A percentile compares a stretch with the other conserved stretches of the same genome.
Conservation (phyloP, 1,140 invertebrate species). For the Euura lappo region DNA sequence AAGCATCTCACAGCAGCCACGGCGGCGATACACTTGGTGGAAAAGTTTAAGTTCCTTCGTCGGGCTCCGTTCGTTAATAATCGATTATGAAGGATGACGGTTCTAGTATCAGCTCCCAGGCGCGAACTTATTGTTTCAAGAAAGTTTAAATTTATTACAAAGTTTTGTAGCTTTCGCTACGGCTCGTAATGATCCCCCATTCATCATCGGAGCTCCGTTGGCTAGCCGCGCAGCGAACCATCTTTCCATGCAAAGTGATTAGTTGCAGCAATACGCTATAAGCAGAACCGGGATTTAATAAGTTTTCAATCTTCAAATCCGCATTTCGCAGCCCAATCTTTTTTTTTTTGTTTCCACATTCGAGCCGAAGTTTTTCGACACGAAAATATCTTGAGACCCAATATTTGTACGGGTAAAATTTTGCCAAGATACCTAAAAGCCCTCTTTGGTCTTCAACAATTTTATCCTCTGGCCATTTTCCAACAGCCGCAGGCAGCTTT, state of each 20-base stretch:
- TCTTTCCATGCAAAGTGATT: conserved; percentile 1
- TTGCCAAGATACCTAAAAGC: too few relatives aligned
- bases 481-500: not conserved
- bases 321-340: too few relatives aligned
- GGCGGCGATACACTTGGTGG: not conserved
- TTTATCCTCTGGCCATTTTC: not conserved
- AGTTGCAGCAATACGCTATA: not conserved
- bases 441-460: too few relatives aligned
- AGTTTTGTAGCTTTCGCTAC: conserved; percentile 31
- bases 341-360: too few relatives aligned
- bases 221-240: not conserved
- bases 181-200: conserved; percentile 46
- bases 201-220: conserved; percentile 36
- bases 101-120: conserved; percentile 40
- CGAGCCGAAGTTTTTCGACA: not conserved
- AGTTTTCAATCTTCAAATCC: not conserved
- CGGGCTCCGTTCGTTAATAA: conserved; percentile 50
- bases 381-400: not conserved
- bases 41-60: conserved; percentile 24
- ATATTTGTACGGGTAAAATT: too few relatives aligned
- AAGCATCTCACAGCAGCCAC: not conserved
- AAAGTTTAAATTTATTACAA: conserved; percentile 50
- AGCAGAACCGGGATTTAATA: not conserved
- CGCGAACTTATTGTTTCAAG: conserved; percentile 46
- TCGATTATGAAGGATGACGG: conserved; percentile 52